Base-by-base conservation (phyloP, 2,113 vertebrate species). In the Orientallactaga bullata region DNA sequence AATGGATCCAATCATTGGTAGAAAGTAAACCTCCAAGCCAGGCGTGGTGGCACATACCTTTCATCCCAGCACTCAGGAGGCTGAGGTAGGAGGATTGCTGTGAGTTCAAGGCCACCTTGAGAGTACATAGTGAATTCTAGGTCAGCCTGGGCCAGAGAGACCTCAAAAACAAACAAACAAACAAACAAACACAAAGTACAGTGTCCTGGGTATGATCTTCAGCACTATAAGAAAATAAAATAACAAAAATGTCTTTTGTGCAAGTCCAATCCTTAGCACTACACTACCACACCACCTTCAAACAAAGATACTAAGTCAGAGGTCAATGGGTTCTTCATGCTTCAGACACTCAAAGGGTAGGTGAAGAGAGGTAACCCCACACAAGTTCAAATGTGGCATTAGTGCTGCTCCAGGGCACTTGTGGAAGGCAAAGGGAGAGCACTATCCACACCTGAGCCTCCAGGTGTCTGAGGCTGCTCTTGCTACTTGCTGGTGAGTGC, bases 381-480 rank as follows among this genome's bases (percentile, higher is more conserved):
- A 4, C 4, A 30, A 17, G 7, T 4, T 11, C 18, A 16, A 37
- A 18, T 23, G 24, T 1, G 12, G 51, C 1, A 6, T 2, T 2
- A n/a, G 15, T 8, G 4, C 4, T n/a, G 7, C 20, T 9, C 21
- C 4, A 32, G 37, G 77, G 3, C 15, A 17, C 47, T 28, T 55
- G 21, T 8, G 11, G 37, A 24, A 20, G 39, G 72, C 65, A 8
- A 9, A 17, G 28, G 24, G 10, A 24, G n/a, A 71, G 61, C 13
- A 16, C 2, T 30, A 11, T 16, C 72, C n/a, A 9, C 13, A 13
- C 4, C 7, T 10, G 3, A n/a, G 17, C 63, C 61, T 28, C 12
- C 72, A 17, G 1, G 6, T 30, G 78, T 10, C 78, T 26, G 3
- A 24, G 18, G 24, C 16, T 20, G 20, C 15, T 10, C 7, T 26